These are phyloP conservation scores for Toxostoma redivivum DNA, from an alignment of 2,113 vertebrate genomes.

Conservation along the genomic window DNA sequence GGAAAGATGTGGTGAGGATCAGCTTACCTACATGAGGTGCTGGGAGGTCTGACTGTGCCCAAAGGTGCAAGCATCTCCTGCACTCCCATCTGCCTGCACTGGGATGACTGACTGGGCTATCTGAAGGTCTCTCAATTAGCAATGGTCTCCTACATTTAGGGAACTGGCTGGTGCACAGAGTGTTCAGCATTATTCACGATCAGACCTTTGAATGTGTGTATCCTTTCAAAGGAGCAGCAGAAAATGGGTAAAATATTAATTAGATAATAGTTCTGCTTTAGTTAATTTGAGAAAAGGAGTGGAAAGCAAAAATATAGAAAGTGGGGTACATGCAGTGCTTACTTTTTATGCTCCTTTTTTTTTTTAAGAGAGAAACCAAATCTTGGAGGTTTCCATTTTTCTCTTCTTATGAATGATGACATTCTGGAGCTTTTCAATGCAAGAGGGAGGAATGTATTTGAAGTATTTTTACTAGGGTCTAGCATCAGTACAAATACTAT, in stretches of 20 bases:
- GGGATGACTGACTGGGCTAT: background rate
- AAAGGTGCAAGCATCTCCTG: background rate
- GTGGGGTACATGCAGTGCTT: background rate
- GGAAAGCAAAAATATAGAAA: background rate
- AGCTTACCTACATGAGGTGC: background rate
- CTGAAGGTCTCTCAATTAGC: background rate
- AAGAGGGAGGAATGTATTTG: background rate
- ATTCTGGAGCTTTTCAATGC: background rate
- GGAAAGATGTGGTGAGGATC: background rate
- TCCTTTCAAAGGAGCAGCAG: background rate
- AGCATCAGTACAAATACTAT: background rate
- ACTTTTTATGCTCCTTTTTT: background rate
- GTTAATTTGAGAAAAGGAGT: background rate
- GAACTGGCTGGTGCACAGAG: background rate
- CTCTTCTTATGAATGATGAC: background rate
- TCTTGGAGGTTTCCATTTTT: background rate
- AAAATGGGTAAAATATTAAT: background rate
- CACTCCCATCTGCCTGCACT: background rate
- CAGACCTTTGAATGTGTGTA: background rate
- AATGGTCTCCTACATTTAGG: background rate
- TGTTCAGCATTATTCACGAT: background rate
- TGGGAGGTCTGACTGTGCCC: background rate
- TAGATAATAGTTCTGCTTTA: background rate
- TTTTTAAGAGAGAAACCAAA: background rate
- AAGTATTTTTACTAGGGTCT: background rate